Evolutionary conservation across 2,113 vertebrate species (phyloP).

Genomic region (Ptilorrhoa leucosticta): DNA sequence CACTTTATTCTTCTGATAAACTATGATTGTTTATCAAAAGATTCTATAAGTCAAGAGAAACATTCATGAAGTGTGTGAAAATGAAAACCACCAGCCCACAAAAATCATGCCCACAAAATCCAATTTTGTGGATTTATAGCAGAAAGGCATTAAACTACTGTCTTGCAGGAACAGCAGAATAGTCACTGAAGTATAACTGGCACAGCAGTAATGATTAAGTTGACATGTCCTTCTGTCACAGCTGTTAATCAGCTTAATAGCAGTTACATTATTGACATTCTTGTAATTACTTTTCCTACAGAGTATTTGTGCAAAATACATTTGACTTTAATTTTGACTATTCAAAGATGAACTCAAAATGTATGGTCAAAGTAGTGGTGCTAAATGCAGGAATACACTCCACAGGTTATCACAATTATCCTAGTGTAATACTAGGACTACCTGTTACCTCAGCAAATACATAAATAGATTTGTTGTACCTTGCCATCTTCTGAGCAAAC

Average conservation of each 20-base stretch:
- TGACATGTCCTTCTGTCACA: constrained; percentile 68
- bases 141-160: constrained; percentile 73
- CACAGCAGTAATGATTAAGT: constrained; percentile 75
- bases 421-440: not conserved
- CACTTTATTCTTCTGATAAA: constrained; percentile 82
- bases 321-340: constrained; percentile 72
- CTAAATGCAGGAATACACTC: not conserved
- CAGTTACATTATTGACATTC: constrained; percentile 77
- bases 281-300: constrained; percentile 77
- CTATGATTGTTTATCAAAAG: constrained; percentile 83
- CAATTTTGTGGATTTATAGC: constrained; percentile 84
- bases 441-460: not conserved
- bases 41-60: constrained; percentile 80
- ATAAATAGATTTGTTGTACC: constrained; percentile 67
- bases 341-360: constrained; percentile 49
- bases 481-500: constrained; percentile 98
- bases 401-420: not conserved
- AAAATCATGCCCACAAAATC: constrained; percentile 80
- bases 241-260: constrained; percentile 82
- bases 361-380: not conserved
- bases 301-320: constrained; percentile 72
- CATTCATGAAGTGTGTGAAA: constrained; percentile 77
- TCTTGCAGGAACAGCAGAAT: constrained; percentile 71
- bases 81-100: constrained; percentile 77
- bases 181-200: constrained; percentile 73